Evolutionary conservation across 2,113 vertebrate species (phyloP), one percentile per base, ranked within the genome.

Genomic region (Brienomyrus longianalis): DNA sequence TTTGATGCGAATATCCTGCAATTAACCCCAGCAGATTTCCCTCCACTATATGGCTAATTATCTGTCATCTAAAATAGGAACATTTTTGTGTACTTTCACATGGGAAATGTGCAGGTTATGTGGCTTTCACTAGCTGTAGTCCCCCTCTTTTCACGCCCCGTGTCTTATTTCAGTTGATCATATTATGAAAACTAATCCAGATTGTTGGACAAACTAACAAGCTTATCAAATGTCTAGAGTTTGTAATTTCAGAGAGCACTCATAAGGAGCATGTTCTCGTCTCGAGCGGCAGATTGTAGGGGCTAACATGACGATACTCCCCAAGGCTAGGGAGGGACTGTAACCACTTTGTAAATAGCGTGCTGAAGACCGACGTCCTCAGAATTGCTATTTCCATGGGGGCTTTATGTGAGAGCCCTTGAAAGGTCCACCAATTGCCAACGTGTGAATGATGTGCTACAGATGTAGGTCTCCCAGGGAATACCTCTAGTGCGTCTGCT

Each of bases 381-480:
- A 86, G 39, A 86, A 54, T 86, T 54, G 85, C 31, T 21, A 50
- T 86, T 86, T 86, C 85, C n/a, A 52, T 86, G 27, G 27, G 85
- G 48, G 48, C n/a, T 86, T 87, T 19, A 87, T 56, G 47, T 56
- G 86, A 87, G 50, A 51, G 52, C 86, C 50, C 86, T 87, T 39
- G n/a, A 35, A 56, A 52, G 48, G 86, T 54, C 86, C 50, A 54
- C n/a, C 50, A 35, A 56, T 19, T n/a, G 50, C 50, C 11, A 43
- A 51, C 2, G 27, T 54, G 50, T 35, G 51, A 54, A 56, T 19
- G 50, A 54, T 39, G 50, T 54, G 50, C 51, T 87, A 87, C n/a
- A 54, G 51, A 54, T 9, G 15, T 15, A 9, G 51, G n/a, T 23
- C n/a, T 87, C 52, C 51, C 5, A 8, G 31, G 86, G 27, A 51